A percentile compares a stretch with the other conserved stretches of the same genome.
Evolutionary conservation across 2,888 invertebrate species (phyloP).

Genomic region (Cataglyphis altisquamis): DNA sequence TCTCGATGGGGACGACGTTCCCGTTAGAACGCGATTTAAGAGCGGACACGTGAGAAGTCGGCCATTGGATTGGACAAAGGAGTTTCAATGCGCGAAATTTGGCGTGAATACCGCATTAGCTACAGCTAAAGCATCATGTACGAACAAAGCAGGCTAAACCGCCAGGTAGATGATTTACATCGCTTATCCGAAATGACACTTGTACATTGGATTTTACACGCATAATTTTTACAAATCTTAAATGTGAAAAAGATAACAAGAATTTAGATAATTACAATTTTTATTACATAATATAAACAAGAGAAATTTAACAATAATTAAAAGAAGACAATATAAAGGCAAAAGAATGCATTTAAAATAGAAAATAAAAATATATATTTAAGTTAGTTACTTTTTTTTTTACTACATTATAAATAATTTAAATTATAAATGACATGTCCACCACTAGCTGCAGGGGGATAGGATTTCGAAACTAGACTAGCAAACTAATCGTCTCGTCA

Average conservation of each 20-base stretch:
- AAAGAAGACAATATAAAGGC: background rate
- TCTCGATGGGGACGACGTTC: slow-evolving; percentile 24
- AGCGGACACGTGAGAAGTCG: slow-evolving; percentile 33
- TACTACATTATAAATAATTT: background rate
- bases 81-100: slow-evolving; percentile 43
- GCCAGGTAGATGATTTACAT: slow-evolving; percentile 12
- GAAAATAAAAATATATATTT: background rate
- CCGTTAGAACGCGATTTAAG: slow-evolving; percentile 42
- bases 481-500: slow-evolving; percentile 66
- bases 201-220: background rate
- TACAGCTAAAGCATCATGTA: slow-evolving; percentile 34
- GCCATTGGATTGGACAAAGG: slow-evolving; percentile 42
- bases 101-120: slow-evolving; percentile 47
- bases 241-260: background rate
- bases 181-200: background rate
- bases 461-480: slow-evolving; percentile 57
- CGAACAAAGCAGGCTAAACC: background rate
- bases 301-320: background rate
- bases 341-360: background rate
- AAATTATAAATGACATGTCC: background rate
- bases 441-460: background rate
- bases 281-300: background rate
- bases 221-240: background rate
- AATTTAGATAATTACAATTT: background rate
- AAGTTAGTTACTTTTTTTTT: background rate